Percentiles rank a stretch among this genome's conserved stretches.
Conservation (phyloP, 2,888 invertebrate genomes). For the Drosophila kanekoi region DNA sequence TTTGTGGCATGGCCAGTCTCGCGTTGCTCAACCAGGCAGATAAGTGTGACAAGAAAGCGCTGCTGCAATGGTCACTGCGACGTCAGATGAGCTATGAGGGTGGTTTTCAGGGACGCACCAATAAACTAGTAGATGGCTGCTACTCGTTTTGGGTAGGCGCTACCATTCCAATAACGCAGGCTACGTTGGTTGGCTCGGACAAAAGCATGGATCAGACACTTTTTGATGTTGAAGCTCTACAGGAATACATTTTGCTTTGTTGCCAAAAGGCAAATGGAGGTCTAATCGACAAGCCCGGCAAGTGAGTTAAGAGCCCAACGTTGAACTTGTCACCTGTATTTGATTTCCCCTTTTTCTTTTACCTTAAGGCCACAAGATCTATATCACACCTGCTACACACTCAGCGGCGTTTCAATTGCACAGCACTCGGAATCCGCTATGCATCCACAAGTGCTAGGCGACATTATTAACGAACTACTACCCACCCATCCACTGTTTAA, state of each 20-base stretch:
- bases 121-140: slow-evolving; percentile 99
- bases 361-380: slow-evolving; percentile 91
- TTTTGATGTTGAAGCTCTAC: slow-evolving; percentile 94
- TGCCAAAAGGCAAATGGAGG: slow-evolving; percentile 96
- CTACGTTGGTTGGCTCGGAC: slow-evolving; percentile 86
- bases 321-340: neutral
- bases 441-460: slow-evolving; percentile 88
- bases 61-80: slow-evolving; percentile 94
- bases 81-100: slow-evolving; percentile 98
- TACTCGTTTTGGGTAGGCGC: slow-evolving; percentile 99
- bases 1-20: slow-evolving; percentile 97
- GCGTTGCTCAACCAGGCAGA: slow-evolving; percentile 88
- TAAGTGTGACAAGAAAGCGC: slow-evolving; percentile 85
- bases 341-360: neutral
- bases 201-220: slow-evolving; percentile 84
- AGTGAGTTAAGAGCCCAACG: slow-evolving; percentile 87
- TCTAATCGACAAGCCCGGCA: slow-evolving; percentile 97
- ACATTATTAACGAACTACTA: slow-evolving; percentile 89
- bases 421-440: slow-evolving; percentile 88
- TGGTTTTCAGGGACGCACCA: slow-evolving; percentile 98
- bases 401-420: slow-evolving; percentile 97
- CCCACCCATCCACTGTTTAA: slow-evolving; percentile 94
- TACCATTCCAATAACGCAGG: slow-evolving; percentile 94
- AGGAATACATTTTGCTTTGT: slow-evolving; percentile 97
- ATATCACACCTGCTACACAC: slow-evolving; percentile 98